Evolutionary conservation across 2,113 vertebrate genomes (phyloP), one percentile per base, ranked within the genome.

Genomic region (Erythrocercus mccallii): DNA sequence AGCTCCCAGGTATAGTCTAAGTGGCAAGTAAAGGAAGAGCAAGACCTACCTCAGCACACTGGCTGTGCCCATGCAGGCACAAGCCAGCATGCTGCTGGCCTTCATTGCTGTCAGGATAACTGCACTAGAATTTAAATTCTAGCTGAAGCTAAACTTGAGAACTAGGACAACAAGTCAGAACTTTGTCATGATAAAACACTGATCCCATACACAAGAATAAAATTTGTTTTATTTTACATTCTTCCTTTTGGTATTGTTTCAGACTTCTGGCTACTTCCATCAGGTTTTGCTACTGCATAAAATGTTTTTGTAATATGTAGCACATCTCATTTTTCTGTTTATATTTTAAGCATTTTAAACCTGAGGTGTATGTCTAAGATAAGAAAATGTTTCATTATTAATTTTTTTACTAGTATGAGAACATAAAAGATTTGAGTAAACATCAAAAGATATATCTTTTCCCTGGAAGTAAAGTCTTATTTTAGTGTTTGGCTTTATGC

Each of bases 21-120:
- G 17, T 42, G 25, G 3, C 9, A 40, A 54, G 16, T 8, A 20
- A 53, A 77, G 44, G n/a, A 58, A 14, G 5, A n/a, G 7, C 11
- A 47, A 94, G 14, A 5, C 80, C 28, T 23, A 0, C 15, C 19
- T 27, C 30, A 27, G 15, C 3, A 9, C 37, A 5, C 10, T 31
- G 47, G 3, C 23, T 45, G 13, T 54, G 44, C 15, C 25, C 44
- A 4, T 6, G n/a, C 14, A 35, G 27, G 28, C 13, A 27, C 17
- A 45, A 21, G 15, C 11, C 21, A 38, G 35, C 8, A 15, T 15
- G 25, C 30, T 58, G 28, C 40, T 71, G n/a, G 11, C 3, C 30
- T 58, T 60, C 53, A 38, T 9, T 0, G 0, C 14, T 69, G 17
- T 20, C 24, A 24, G 25, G 2, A 10, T 22, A 22, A 38, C 15